Percentiles rank a stretch among this genome's conserved stretches.
These are phyloP conservation scores for Bombus soroeensis DNA, from an alignment of 1,140 invertebrate species.

Conservation along the genomic window DNA sequence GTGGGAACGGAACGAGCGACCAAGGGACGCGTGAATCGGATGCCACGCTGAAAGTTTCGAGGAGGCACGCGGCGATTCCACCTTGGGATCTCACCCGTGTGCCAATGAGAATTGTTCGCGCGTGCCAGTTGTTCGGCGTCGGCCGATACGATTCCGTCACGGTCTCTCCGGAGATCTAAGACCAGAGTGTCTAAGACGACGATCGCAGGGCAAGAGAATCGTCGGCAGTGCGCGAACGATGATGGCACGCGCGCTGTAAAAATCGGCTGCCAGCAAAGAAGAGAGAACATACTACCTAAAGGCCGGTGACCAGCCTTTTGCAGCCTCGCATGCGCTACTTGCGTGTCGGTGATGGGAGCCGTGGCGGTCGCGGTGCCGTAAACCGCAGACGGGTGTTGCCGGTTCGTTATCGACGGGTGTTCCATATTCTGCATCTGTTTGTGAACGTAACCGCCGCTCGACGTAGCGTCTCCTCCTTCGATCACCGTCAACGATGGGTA, in stretches of 20 bases:
- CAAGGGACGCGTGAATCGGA: background rate
- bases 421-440: slow-evolving; percentile 86
- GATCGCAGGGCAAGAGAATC: background rate
- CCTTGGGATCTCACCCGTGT: fast-evolving
- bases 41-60: fast-evolving
- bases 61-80: background rate
- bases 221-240: background rate
- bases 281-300: slow-evolving; percentile 86
- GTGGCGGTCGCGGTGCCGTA: slow-evolving; percentile 55
- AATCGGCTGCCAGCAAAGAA: slow-evolving; percentile 64
- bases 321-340: slow-evolving; percentile 89
- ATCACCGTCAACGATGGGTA: slow-evolving; percentile 88
- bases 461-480: slow-evolving; percentile 81
- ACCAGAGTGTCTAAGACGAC: fast-evolving
- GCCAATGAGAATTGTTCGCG: background rate
- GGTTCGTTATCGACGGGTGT: slow-evolving; percentile 74
- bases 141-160: background rate
- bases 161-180: background rate
- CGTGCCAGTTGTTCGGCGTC: background rate
- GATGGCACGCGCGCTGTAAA: slow-evolving; percentile 40
- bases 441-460: slow-evolving; percentile 79
- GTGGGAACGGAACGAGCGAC: background rate
- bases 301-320: slow-evolving; percentile 90
- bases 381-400: slow-evolving; percentile 53
- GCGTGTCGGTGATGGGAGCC: slow-evolving; percentile 85